These are phyloP conservation scores for Palythoa grandiflora DNA, from an alignment of 92 coral and sea anemone genomes.

Conservation along the genomic window DNA sequence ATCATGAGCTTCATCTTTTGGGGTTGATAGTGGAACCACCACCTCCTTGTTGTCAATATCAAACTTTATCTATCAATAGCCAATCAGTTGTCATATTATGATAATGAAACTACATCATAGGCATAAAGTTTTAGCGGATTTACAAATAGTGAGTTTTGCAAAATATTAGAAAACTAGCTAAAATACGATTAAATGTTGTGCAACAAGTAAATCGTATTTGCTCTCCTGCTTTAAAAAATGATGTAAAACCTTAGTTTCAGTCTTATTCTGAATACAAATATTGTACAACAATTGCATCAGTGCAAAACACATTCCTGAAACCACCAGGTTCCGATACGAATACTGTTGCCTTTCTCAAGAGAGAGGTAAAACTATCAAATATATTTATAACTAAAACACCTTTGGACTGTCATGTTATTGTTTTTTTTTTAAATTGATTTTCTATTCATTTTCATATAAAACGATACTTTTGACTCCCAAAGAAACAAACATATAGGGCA, in stretches of 20 bases:
- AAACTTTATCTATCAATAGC: background rate
- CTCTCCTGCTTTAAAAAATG: no score
- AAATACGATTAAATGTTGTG: background rate
- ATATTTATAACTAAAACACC: no score
- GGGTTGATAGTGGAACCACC: constrained; percentile 33
- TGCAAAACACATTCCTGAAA: background rate
- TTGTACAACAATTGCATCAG: background rate
- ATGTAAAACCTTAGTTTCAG: background rate
- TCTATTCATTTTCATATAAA: background rate
- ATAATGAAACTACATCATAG: background rate
- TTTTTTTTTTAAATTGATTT: background rate
- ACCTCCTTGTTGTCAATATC: constrained; percentile 24
- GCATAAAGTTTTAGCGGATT: background rate
- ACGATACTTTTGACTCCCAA: background rate
- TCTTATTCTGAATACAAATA: background rate
- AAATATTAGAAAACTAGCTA: background rate
- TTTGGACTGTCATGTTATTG: no score
- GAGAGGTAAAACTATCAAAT: background rate
- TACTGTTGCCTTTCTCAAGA: background rate
- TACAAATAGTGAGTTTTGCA: background rate
- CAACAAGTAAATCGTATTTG: no score
- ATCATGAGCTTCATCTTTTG: constrained; percentile 4
- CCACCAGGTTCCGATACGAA: background rate
- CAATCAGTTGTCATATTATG: background rate
- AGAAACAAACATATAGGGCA: background rate